Evolutionary conservation across 2,888 invertebrate genomes (phyloP).

Genomic region (Nephrotoma guestfalica): DNA sequence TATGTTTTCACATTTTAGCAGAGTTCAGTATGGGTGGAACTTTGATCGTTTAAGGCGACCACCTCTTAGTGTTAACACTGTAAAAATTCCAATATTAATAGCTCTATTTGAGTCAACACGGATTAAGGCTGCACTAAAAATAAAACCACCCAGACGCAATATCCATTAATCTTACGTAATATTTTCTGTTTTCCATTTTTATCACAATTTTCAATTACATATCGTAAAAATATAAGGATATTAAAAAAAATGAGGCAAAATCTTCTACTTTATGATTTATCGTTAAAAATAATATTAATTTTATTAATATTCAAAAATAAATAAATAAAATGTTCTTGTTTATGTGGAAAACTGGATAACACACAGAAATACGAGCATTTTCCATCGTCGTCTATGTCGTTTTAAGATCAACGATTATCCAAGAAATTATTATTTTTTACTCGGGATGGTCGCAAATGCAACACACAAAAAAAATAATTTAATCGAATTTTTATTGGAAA

Average conservation of each 20-base stretch:
- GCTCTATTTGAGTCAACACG: too few species aligned
- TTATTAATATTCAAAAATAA: neutral
- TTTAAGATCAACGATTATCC: neutral
- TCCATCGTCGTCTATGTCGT: neutral
- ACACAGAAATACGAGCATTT: neutral
- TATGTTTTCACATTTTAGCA: too few species aligned
- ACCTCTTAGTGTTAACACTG: too few species aligned
- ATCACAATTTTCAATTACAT: neutral
- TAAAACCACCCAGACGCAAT: neutral
- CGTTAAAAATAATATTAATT: neutral
- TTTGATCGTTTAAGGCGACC: too few species aligned
- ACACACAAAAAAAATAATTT: neutral
- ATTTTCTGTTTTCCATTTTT: neutral
- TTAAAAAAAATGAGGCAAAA: neutral
- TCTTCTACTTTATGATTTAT: neutral
- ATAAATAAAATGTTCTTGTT: neutral
- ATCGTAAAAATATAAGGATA: neutral
- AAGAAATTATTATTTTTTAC: neutral
- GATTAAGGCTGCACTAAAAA: too few species aligned
- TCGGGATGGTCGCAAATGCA: neutral
- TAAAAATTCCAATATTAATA: too few species aligned
- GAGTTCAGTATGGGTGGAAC: too few species aligned
- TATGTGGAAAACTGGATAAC: neutral
- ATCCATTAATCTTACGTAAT: neutral
- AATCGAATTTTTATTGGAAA: neutral